Evolutionary conservation across 2,113 vertebrate species (phyloP).

Genomic region (Okapia johnstoni): DNA sequence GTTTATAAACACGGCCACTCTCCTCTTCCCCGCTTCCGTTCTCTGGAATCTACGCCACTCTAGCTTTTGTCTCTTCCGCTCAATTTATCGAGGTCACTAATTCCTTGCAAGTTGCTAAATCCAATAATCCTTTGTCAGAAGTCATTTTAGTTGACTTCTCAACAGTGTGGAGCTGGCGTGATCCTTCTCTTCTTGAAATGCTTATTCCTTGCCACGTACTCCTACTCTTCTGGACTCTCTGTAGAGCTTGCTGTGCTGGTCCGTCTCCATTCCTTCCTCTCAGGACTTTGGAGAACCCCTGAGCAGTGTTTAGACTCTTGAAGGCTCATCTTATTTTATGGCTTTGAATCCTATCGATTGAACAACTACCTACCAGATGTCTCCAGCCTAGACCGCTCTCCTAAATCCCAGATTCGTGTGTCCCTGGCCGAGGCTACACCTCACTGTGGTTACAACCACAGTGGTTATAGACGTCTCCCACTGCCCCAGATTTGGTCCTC

Average conservation of each 20-base stretch:
- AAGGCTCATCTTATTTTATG: not conserved
- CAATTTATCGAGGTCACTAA: not conserved
- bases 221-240: not conserved
- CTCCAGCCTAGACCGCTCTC: not conserved
- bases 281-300: not conserved
- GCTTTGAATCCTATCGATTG: not conserved
- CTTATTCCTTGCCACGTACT: too few species aligned
- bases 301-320: not conserved
- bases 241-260: not conserved
- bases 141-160: not conserved
- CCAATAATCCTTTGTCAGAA: not conserved
- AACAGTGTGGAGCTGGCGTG: not conserved
- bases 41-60: not conserved
- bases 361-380: not conserved
- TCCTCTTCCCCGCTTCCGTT: not conserved
- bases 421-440: not conserved
- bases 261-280: not conserved
- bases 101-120: not conserved
- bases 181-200: not conserved
- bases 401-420: accelerated
- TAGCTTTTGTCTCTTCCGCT: not conserved
- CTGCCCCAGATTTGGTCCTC: not conserved
- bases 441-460: accelerated
- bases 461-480: accelerated
- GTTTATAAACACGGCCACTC: not conserved